Base-by-base conservation (phyloP, 2,113 vertebrate species). In the Zosterops japonicus region DNA sequence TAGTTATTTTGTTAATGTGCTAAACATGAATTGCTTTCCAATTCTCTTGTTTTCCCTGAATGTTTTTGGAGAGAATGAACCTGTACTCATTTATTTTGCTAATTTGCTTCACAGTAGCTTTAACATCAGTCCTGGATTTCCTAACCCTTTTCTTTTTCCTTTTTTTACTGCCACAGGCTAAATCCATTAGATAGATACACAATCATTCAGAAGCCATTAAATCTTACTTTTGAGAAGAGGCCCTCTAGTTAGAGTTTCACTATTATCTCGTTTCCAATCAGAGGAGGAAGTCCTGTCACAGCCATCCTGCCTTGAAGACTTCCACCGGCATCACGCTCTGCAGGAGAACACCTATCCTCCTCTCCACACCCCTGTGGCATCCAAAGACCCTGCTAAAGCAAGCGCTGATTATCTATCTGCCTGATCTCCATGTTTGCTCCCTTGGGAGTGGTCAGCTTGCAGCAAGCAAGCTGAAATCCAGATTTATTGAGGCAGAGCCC, bases 191-290 rank as follows among this genome's bases (percentile, higher is more conserved):
- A 72, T 1, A 16, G 77, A 44, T 23, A 74, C 63, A 63, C 0
- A 5, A 36, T 41, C 82, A 83, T 94, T 87, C 56, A 93, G 46
- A 82, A 89, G 67, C 59, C 69, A 80, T 83, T 94, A 72, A 52
- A 94, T 59, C 77, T 90, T 65, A 60, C 78, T 87, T 79, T 61
- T 89, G 52, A 42, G 94, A 77, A 70, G 76, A 81, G 63, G 91
- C 24, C 61, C 60, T 76, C 28, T 90, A 97, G 95, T 68, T 98
- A 96, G 89, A 69, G 77, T 98, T 98, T 97, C 97, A 97, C 82
- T 91, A 63, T 98, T 98, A 98, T 98, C 98, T 97, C 29, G 5
- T 46, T 87, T 89, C 59, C 16, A 5, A 98, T 98, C 98, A 6
- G 77, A 93, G 78, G 55, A 97, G 97, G 97, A 98, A 98, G 97